Conservation (phyloP, 2,888 invertebrate genomes). For the Ptycholaimellus sp. region DNA sequence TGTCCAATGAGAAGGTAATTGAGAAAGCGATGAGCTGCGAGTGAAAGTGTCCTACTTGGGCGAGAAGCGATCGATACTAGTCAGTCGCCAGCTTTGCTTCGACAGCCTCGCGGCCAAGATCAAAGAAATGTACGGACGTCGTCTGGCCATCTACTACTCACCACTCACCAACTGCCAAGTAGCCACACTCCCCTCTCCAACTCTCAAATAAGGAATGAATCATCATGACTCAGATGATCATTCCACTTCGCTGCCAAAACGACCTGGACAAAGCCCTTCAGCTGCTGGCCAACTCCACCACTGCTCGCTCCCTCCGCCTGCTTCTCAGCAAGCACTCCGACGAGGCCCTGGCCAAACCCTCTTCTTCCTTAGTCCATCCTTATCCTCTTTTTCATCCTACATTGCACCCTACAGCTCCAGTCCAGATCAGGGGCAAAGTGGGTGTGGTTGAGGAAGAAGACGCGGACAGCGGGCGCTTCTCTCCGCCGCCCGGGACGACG, state of each 20-base stretch:
- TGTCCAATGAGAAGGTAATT: no score
- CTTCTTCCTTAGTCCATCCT: not conserved
- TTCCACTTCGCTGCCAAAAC: slow-evolving; percentile 23
- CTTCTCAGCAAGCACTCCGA: slow-evolving; percentile 12
- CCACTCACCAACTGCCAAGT: slow-evolving; percentile 9
- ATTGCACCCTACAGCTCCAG: not conserved
- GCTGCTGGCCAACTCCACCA: slow-evolving; percentile 10
- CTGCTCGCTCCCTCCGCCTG: slow-evolving; percentile 18
- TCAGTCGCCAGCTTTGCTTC: no score
- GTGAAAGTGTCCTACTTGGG: no score
- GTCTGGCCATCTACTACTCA: slow-evolving; percentile 12
- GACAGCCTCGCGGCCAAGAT: slow-evolving; percentile 9
- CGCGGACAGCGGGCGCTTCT: no score
- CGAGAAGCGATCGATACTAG: no score
- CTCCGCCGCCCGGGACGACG: no score
- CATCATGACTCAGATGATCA: slow-evolving; percentile 25
- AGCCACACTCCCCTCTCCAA: no score
- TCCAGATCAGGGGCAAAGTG: no score
- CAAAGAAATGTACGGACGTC: slow-evolving; percentile 9
- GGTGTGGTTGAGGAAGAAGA: no score
- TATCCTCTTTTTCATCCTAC: no score
- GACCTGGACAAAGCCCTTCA: slow-evolving; percentile 26
- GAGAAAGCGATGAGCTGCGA: no score
- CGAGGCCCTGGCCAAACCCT: not conserved
- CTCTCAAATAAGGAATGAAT: no score